Evolutionary conservation across 2,797 vertebrate genomes (phyloP), one percentile per base, ranked within the genome.

Genomic region (Epinephelus awoara): DNA sequence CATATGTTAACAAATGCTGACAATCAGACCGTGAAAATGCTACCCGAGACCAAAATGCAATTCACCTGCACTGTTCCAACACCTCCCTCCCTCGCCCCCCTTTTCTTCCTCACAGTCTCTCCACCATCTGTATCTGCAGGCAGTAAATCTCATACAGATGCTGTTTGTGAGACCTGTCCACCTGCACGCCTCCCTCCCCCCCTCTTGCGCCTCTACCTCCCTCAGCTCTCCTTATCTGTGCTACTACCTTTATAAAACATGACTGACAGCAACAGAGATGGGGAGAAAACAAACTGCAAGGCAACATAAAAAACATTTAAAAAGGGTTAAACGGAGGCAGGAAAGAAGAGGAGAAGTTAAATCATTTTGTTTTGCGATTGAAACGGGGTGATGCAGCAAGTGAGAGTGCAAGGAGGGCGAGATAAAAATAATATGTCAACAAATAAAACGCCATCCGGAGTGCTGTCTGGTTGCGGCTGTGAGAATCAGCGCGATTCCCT

Each of bases 21-120:
- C 89, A 89, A 93, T 89, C 89, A 85, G 91, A 88, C 92, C 72
- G 44, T 84, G 85, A 94, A 93, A 95, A 93, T 84, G 47, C 89
- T 79, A 85, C 51, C 61, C 38, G 84, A 89, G 86, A 82, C 67
- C 55, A 75, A 83, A 82, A 81, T 73, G 85, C 47, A 85, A 88
- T 85, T 89, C 92, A 87, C 94, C 93, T 84, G 92, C 91, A 80
- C 71, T 80, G 64, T 85, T 87, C 88, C 44, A 75, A 88, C 89
- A 67, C 46, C 51, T 40, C 76, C 58, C 73, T 47, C 65, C 63
- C 34, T 34, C 34, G 34, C 34, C 67, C 62, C 56, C 6, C 6
- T 56, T 52, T 62, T 47, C 29, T 40, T 71, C 59, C 72, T 62
- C 7, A 34, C 72, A 34, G 82, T 75, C 66, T 69, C 75, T 65